Conservation (phyloP, 1,140 invertebrate species). For the Drosophila rufa region DNA sequence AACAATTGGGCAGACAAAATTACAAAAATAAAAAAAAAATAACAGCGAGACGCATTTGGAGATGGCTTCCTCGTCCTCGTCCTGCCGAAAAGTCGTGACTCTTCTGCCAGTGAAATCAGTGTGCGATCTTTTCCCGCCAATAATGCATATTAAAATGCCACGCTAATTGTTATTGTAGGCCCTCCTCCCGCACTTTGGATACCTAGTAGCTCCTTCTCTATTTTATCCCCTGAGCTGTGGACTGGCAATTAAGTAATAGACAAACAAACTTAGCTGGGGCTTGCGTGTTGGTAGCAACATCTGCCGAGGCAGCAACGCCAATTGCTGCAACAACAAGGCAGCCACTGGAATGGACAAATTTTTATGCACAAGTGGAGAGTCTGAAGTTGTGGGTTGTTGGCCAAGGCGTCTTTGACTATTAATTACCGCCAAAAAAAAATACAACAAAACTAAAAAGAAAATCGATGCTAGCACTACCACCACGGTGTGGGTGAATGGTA, state of each 20-base stretch:
- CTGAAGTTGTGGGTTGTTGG: slow-evolving; percentile 34
- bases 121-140: slow-evolving; percentile 77
- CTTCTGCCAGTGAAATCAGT: slow-evolving; percentile 71
- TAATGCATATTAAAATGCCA: slow-evolving; percentile 84
- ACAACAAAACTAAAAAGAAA: slow-evolving; percentile 24
- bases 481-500: slow-evolving; percentile 63
- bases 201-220: slow-evolving; percentile 17
- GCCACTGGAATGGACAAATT: slow-evolving; percentile 69
- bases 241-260: slow-evolving; percentile 80
- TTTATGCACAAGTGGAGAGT: slow-evolving; percentile 65
- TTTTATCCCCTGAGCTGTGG: slow-evolving; percentile 26
- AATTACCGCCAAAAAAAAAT: slow-evolving; percentile 64
- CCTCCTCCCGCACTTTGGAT: slow-evolving; percentile 6
- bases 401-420: slow-evolving; percentile 67
- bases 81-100: slow-evolving; percentile 70
- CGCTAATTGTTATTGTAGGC: slow-evolving; percentile 79
- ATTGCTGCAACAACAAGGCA: slow-evolving; percentile 19
- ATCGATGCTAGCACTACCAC: slow-evolving; percentile 27
- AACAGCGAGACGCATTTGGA: slow-evolving; percentile 58
- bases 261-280: slow-evolving; percentile 47
- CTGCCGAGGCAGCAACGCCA: slow-evolving; percentile 21
- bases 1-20: slow-evolving; percentile 24
- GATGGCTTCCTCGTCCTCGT: slow-evolving; percentile 33
- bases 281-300: slow-evolving; percentile 63
- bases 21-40: slow-evolving; percentile 1